Percentiles rank a stretch among this genome's conserved stretches.
Evolutionary conservation across 1,140 invertebrate species (phyloP).

Genomic region (Hyles euphorbiae): DNA sequence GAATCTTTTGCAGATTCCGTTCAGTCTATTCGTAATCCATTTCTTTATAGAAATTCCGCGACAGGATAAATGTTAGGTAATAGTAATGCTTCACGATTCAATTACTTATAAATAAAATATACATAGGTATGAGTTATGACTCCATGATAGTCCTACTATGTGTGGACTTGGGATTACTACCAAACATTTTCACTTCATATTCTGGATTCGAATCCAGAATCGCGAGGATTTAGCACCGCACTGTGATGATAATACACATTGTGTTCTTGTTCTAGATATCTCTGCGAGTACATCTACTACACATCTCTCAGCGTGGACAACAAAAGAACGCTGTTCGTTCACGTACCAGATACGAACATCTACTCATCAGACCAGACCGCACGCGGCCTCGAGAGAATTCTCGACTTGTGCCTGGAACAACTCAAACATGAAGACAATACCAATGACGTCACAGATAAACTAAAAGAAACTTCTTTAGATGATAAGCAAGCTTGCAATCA

Average conservation of each 20-base stretch:
- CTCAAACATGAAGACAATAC: slow-evolving; percentile 29
- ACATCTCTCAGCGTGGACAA: slow-evolving; percentile 77
- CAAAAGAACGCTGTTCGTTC: slow-evolving; percentile 78
- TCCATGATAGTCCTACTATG: no score
- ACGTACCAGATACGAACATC: slow-evolving; percentile 78
- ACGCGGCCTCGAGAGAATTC: slow-evolving; percentile 74
- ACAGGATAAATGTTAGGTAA: no score
- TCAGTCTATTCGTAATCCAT: no score
- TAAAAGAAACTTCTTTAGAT: slow-evolving; percentile 21
- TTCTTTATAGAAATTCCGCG: no score
- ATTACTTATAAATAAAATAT: no score
- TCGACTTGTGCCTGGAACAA: slow-evolving; percentile 67
- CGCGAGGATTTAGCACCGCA: neutral
- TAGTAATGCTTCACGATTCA: no score
- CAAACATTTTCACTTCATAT: no score
- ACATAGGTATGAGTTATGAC: no score
- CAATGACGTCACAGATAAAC: slow-evolving; percentile 25
- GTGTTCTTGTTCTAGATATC: slow-evolving; percentile 71
- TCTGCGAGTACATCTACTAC: slow-evolving; percentile 84
- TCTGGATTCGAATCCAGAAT: no score
- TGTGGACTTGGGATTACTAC: no score
- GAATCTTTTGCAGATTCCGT: no score
- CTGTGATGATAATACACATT: neutral
- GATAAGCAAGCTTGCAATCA: neutral
- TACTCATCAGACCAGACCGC: slow-evolving; percentile 73